Conservation (phyloP, 1,140 invertebrate genomes). For the Mactra quadrangularis region DNA sequence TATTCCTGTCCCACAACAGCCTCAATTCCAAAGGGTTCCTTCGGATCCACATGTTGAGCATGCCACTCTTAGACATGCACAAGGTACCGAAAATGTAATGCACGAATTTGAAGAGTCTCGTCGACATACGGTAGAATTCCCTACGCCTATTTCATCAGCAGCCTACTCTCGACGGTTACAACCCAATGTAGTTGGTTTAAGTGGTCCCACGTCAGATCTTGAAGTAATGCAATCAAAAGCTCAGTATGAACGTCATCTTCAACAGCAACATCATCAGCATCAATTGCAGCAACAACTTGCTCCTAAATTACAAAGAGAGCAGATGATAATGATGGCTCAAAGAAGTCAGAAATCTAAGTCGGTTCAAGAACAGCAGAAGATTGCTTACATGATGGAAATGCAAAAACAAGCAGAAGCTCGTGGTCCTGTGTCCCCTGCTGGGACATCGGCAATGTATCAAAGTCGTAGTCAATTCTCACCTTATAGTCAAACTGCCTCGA, state of each 20-base stretch:
- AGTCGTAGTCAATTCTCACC: slow-evolving; percentile 8
- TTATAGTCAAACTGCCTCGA: not conserved
- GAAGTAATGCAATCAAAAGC: slow-evolving; percentile 38
- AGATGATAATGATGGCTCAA: not conserved
- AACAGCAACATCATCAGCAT: not conserved
- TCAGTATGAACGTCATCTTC: slow-evolving; percentile 6
- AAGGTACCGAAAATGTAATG: not conserved
- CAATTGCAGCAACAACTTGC: no score
- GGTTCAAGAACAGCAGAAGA: slow-evolving; percentile 22
- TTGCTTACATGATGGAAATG: slow-evolving; percentile 36
- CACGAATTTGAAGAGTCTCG: not conserved
- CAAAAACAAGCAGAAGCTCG: slow-evolving; percentile 18
- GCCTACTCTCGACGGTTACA: not conserved
- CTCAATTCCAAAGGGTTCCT: not conserved
- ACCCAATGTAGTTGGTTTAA: not conserved
- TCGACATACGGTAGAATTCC: not conserved
- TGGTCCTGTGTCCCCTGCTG: not conserved
- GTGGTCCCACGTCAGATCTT: not conserved
- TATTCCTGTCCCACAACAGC: not conserved
- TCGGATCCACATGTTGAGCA: not conserved
- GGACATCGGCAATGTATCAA: not conserved
- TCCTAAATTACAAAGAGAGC: slow-evolving; percentile 18
- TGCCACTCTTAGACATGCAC: not conserved
- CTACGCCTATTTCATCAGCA: not conserved
- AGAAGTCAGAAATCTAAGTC: not conserved